Evolutionary conservation across 2,113 vertebrate genomes (phyloP).

Genomic region (Upupa epops): DNA sequence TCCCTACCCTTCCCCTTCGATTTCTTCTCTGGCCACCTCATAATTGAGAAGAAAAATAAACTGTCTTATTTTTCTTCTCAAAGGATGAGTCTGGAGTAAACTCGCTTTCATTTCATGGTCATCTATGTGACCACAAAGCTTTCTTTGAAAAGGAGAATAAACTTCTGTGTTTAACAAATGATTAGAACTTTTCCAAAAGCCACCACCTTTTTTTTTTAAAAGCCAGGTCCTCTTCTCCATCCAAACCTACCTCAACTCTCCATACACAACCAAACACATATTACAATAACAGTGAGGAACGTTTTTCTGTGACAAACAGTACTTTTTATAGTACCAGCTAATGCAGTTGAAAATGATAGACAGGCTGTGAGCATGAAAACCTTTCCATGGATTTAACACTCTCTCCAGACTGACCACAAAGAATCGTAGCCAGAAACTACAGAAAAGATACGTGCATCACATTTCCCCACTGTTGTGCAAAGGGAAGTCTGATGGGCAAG

Average conservation of each 20-base stretch:
- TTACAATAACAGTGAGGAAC: background rate
- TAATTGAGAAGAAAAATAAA: background rate
- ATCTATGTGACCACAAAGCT: background rate
- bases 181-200: background rate
- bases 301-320: background rate
- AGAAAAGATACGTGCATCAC: background rate
- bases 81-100: background rate
- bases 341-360: background rate
- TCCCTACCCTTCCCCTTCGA: background rate
- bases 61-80: background rate
- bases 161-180: slow-evolving; percentile 16
- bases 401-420: background rate
- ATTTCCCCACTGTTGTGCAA: background rate
- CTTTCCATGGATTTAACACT: background rate
- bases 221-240: background rate
- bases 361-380: background rate
- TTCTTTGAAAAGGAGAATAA: slow-evolving; percentile 37
- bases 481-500: background rate
- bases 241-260: background rate
- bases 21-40: background rate
- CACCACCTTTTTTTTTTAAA: background rate
- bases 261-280: background rate
- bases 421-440: background rate
- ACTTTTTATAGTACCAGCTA: background rate
- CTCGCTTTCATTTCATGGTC: background rate